Evolutionary conservation across 2,797 vertebrate species (phyloP).

Genomic region (Prionace glauca): DNA sequence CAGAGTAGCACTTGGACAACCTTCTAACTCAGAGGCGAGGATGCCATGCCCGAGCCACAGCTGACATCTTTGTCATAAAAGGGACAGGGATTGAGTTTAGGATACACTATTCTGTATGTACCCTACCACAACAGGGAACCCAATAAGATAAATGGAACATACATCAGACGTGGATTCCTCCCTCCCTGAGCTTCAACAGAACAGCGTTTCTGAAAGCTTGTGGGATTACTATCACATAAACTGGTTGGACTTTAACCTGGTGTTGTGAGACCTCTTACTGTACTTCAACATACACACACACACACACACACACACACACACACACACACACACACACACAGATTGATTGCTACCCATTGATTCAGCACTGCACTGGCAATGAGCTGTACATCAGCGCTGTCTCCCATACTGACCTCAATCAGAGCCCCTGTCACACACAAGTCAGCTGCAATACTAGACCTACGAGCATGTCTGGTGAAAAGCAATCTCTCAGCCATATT

Average conservation of each 20-base stretch:
- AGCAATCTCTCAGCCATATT: slow-evolving; percentile 29
- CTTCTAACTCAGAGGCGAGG: background rate
- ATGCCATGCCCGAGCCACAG: background rate
- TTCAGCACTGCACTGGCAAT: background rate
- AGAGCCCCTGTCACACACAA: slow-evolving; percentile 20
- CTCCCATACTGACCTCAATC: slow-evolving; percentile 31
- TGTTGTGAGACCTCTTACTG: background rate
- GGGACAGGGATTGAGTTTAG: background rate
- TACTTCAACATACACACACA: background rate
- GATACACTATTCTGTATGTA: background rate
- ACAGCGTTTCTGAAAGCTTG: too few relatives aligned
- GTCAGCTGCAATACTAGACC: slow-evolving; percentile 18
- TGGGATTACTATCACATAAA: too few relatives aligned
- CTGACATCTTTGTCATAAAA: background rate
- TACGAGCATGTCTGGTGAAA: background rate
- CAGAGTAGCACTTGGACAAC: background rate
- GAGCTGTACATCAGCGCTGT: background rate
- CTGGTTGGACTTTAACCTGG: too few relatives aligned
- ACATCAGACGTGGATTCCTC: background rate
- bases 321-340: background rate
- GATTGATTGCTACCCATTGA: slow-evolving; percentile 16
- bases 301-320: too few relatives aligned
- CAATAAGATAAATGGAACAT: background rate
- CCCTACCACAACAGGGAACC: background rate
- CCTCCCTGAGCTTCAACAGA: background rate